Base-by-base conservation (phyloP, 2,888 invertebrate genomes). In the Ormyrus pomaceus region DNA sequence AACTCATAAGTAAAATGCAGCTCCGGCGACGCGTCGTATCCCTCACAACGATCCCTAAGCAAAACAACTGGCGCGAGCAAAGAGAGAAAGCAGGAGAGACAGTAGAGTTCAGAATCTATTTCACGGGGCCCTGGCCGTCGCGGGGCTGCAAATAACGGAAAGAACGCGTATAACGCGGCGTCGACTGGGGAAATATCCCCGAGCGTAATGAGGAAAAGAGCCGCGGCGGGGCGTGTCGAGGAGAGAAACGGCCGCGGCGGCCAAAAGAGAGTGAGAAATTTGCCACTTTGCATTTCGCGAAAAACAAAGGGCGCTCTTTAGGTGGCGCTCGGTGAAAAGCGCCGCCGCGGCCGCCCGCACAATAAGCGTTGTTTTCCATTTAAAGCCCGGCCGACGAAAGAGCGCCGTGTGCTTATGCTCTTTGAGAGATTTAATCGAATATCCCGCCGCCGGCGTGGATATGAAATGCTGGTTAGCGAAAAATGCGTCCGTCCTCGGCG, bases 231-330 rank as follows among this genome's bases (percentile, higher is more conserved):
- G 34, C 34, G 34, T 34, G 34, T 34, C 34, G 34, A n/a, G 4
- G 34, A 34, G 34, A 34, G 34, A 34, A 34, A 34, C 34, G 34
- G 34, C 34, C 34, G 34, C 34, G 34, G 34, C 34, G 34, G 34
- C 34, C 34, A 34, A 5, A 3, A 13, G 55, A 8, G 68, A 61
- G 59, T 62, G 72, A 72, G 19, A 62, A 72, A 72, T 72, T 72
- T 5, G 72, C 58, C 61, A 72, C 53, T 61, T 72, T 53, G n/a
- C 48, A 10, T 51, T 13, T 13, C 51, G 61, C 34, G 59, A 61
- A 61, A n/a, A 61, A 61, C 19, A 34, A 34, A 61, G 62, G 46
- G n/a, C 8, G 56, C 53, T 53, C 5, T 53, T 53, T 6, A 56
- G n/a, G 13, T 2, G 13, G n/a, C 10, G 13, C 6, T 11, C 10